Percentiles rank a stretch among this genome's conserved stretches.
These are phyloP conservation scores for Melinaea marsaeus DNA, from an alignment of 2,888 invertebrate genomes.

Conservation along the genomic window DNA sequence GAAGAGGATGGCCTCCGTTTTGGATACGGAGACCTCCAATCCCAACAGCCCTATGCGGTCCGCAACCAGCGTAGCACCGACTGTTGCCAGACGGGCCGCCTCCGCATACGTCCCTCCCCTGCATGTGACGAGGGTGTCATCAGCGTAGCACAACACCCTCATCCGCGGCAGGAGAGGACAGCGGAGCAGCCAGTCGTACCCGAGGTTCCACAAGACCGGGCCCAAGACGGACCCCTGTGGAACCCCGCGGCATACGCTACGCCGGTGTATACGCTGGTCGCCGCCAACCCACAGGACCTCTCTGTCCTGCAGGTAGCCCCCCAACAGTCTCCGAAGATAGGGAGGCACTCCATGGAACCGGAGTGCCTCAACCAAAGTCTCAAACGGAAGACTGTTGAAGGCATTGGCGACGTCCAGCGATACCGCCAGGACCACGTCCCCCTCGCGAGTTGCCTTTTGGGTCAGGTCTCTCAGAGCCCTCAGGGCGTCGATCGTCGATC, in stretches of 20 bases:
- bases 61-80: not conserved
- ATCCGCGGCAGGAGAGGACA: too few relatives aligned
- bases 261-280: too few relatives aligned
- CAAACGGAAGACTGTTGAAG: conserved; percentile 35
- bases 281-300: too few relatives aligned
- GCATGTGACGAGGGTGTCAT: not conserved
- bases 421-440: conserved; percentile 29
- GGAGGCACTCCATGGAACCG: conserved; percentile 28
- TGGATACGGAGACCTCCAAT: too few relatives aligned
- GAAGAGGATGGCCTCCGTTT: too few relatives aligned
- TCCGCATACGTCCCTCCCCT: not conserved
- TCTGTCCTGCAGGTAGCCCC: too few relatives aligned
- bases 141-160: not conserved
- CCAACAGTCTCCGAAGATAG: conserved; percentile 14
- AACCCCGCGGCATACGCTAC: too few relatives aligned
- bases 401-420: conserved; percentile 34
- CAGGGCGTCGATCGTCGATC: conserved; percentile 23
- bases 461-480: conserved; percentile 12
- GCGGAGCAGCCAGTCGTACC: too few relatives aligned
- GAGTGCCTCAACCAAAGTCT: conserved; percentile 31
- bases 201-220: too few relatives aligned
- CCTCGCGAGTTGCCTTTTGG: conserved; percentile 17
- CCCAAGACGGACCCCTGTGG: too few relatives aligned
- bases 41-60: too few relatives aligned
- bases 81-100: not conserved